A percentile compares a stretch with the other conserved stretches of the same genome.
phyloP scores from a whole-genome alignment of 2,888 invertebrate species.

The Catocala fraxini region DNA sequence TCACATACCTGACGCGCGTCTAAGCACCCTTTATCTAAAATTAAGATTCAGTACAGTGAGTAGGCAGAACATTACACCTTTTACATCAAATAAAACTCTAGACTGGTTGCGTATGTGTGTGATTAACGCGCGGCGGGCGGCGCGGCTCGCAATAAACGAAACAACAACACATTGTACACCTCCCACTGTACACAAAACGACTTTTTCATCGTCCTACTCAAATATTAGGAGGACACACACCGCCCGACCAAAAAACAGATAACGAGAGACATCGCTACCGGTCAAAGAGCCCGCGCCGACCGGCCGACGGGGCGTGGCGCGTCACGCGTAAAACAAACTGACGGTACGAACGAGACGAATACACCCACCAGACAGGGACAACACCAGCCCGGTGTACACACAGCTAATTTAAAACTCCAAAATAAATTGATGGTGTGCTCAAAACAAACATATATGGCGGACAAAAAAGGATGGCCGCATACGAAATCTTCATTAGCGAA shows the following conservation, averaged over 20 bases:
- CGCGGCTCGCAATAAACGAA: constrained; percentile 66
- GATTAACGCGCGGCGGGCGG: constrained; percentile 43
- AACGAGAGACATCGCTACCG: constrained; percentile 83
- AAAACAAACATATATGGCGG: constrained; percentile 86
- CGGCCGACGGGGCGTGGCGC: constrained; percentile 78
- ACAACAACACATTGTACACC: constrained; percentile 64
- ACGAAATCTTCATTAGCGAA: constrained; percentile 81
- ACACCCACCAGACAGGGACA: constrained; percentile 55
- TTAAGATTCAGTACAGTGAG: no score
- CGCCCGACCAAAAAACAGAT: constrained; percentile 78
- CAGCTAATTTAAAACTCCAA: constrained; percentile 84
- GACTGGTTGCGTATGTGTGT: constrained; percentile 11
- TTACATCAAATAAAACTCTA: no score
- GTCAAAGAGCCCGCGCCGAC: constrained; percentile 80
- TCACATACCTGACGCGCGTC: no score
- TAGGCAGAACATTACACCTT: no score
- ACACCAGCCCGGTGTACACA: constrained; percentile 72
- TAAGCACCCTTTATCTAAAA: no score
- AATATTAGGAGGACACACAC: constrained; percentile 84
- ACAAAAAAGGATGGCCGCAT: constrained; percentile 83
- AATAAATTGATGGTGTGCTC: constrained; percentile 85
- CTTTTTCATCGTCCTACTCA: constrained; percentile 79
- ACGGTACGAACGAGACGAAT: constrained; percentile 69
- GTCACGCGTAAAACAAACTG: constrained; percentile 87
- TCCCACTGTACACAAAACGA: constrained; percentile 77